Evolutionary conservation across 2,797 vertebrate species (phyloP).

Genomic region (Rhynchotus rufescens): DNA sequence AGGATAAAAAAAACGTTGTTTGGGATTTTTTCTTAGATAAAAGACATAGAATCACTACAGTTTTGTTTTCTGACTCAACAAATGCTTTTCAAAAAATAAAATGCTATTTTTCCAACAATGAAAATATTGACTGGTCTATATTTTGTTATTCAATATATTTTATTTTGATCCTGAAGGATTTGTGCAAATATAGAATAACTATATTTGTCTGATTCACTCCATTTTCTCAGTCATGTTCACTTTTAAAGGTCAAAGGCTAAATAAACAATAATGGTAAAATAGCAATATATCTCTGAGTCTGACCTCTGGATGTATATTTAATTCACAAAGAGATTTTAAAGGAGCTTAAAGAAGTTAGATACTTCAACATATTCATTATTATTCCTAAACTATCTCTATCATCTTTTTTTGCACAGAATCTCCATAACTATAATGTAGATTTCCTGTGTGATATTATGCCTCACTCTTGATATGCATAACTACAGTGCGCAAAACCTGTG

Average conservation of each 20-base stretch:
- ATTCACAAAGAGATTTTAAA: background rate
- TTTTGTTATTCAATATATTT: background rate
- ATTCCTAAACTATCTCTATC: background rate
- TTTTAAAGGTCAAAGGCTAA: constrained; percentile 14
- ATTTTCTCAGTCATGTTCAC: background rate
- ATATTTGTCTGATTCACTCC: background rate
- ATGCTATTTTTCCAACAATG: background rate
- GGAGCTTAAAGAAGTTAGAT: background rate
- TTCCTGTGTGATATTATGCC: background rate
- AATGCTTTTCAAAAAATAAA: background rate
- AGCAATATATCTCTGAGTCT: background rate
- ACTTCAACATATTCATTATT: background rate
- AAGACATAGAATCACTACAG: background rate
- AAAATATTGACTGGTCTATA: background rate
- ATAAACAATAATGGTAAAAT: background rate
- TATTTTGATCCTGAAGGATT: background rate
- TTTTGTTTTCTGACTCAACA: background rate
- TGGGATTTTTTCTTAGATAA: background rate
- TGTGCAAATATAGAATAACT: background rate
- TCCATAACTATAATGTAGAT: background rate
- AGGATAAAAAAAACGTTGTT: background rate
- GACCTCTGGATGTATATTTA: background rate
- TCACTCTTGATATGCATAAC: background rate
- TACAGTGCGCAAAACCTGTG: background rate
- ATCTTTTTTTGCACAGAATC: background rate